Evolutionary conservation across 2,888 invertebrate genomes (phyloP).

Genomic region (Euspilapteryx auroguttella): DNA sequence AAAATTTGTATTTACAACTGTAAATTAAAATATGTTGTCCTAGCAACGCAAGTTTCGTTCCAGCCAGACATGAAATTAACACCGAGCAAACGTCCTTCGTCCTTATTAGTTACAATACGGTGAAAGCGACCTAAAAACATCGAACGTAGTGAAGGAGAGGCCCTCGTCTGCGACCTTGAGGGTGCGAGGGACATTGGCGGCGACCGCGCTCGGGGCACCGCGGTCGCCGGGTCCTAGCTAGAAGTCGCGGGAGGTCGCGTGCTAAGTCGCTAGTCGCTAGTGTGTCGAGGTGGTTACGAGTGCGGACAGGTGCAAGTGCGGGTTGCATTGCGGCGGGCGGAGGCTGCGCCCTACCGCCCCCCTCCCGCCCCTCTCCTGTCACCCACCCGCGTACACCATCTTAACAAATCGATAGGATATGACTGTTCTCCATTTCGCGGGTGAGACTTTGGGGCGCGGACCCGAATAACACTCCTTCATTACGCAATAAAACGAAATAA

Average conservation of each 20-base stretch:
- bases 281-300: too few relatives aligned
- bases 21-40: too few relatives aligned
- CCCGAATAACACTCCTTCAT: slow-evolving; percentile 46
- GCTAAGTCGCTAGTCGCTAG: too few relatives aligned
- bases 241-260: too few relatives aligned
- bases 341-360: slow-evolving; percentile 38
- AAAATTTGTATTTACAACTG: too few relatives aligned
- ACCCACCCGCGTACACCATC: slow-evolving; percentile 47
- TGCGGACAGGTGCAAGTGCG: slow-evolving; percentile 45
- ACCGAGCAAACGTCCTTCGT: too few relatives aligned
- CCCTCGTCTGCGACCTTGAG: slow-evolving; percentile 26
- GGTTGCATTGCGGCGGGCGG: slow-evolving; percentile 49
- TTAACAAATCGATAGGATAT: slow-evolving; percentile 65
- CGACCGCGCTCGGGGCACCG: too few relatives aligned
- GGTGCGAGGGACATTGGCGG: slow-evolving; percentile 15
- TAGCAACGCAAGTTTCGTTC: too few relatives aligned
- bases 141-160: slow-evolving; percentile 1
- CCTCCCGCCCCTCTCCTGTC: slow-evolving; percentile 14
- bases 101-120: too few relatives aligned
- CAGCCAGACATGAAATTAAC: too few relatives aligned
- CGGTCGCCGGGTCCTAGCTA: slow-evolving; percentile 15
- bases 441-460: slow-evolving; percentile 55
- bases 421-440: slow-evolving; percentile 59
- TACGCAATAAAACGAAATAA: slow-evolving; percentile 34
- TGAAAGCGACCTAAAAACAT: too few relatives aligned